phyloP scores from a whole-genome alignment of 2,113 vertebrate genomes.

The Cheilinus undulatus region DNA sequence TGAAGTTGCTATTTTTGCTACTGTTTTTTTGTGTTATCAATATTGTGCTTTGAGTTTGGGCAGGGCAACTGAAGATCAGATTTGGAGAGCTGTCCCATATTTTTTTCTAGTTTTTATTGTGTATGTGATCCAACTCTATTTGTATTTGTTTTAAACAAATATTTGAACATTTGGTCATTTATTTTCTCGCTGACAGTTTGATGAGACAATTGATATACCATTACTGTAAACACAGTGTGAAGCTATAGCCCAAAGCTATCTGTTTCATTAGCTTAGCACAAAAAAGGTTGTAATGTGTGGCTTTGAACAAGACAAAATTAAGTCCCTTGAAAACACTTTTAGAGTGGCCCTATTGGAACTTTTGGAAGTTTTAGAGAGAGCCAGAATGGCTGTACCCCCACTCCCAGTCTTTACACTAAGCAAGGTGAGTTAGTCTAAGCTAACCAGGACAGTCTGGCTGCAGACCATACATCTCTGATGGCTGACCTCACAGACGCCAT shows the following conservation, averaged over 20 bases:
- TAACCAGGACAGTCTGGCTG: too few relatives aligned
- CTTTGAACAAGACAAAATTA: too few relatives aligned
- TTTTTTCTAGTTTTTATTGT: conserved; percentile 38
- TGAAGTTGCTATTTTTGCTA: conserved; percentile 74
- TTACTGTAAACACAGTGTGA: not conserved
- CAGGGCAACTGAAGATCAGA: not conserved
- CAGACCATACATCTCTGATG: too few relatives aligned
- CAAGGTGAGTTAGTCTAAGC: too few relatives aligned
- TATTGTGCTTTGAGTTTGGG: conserved; percentile 56
- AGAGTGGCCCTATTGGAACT: not conserved
- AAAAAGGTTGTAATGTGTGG: not conserved
- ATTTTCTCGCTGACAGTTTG: conserved; percentile 3
- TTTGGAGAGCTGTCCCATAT: conserved; percentile 48
- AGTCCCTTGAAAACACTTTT: not conserved
- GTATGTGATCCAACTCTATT: conserved; percentile 15
- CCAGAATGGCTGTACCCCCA: not conserved
- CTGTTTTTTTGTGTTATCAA: conserved; percentile 69
- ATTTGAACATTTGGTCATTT: conserved; percentile 3
- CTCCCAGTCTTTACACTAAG: not conserved
- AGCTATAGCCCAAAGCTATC: not conserved
- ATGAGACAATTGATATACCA: not conserved
- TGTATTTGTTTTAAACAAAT: conserved; percentile 12
- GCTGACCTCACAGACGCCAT: too few relatives aligned
- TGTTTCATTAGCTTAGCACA: conserved; percentile 7
- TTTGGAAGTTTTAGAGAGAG: not conserved